Percentiles rank a stretch among this genome's conserved stretches.
phyloP scores from a whole-genome alignment of 1,140 invertebrate genomes.

The Neuroterus valhalla region DNA sequence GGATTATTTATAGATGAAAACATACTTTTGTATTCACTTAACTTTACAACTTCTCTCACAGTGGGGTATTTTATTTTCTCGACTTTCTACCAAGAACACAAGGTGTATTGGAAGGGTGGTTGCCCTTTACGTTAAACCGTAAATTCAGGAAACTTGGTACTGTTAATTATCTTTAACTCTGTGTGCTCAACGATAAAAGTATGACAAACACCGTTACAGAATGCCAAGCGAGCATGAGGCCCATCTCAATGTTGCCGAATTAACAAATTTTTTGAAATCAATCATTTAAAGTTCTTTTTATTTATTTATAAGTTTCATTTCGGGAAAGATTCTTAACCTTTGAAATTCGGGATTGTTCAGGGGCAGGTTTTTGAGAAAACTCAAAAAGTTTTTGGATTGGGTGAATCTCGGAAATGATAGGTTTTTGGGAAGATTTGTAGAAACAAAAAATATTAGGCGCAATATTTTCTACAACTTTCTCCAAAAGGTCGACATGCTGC shows the following conservation, averaged over 20 bases:
- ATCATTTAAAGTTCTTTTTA: background rate
- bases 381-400: too few species aligned
- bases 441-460: too few species aligned
- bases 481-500: too few species aligned
- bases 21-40: background rate
- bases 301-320: background rate
- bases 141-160: slow-evolving; percentile 9
- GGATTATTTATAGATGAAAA: background rate
- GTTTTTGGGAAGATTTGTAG: too few species aligned
- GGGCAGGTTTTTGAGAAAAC: too few species aligned
- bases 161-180: slow-evolving; percentile 9
- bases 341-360: too few species aligned
- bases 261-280: background rate
- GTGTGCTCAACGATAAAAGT: background rate
- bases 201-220: slow-evolving; percentile 1
- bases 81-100: slow-evolving; percentile 15
- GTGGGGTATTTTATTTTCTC: background rate
- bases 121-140: slow-evolving; percentile 8
- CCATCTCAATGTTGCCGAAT: slow-evolving; percentile 7
- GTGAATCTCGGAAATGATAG: too few species aligned
- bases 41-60: background rate
- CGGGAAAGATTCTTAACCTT: too few species aligned
- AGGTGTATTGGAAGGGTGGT: slow-evolving; percentile 1
- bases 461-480: too few species aligned
- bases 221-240: background rate